Conservation (phyloP, 2,113 vertebrate species). For the Spheniscus mendiculus region DNA sequence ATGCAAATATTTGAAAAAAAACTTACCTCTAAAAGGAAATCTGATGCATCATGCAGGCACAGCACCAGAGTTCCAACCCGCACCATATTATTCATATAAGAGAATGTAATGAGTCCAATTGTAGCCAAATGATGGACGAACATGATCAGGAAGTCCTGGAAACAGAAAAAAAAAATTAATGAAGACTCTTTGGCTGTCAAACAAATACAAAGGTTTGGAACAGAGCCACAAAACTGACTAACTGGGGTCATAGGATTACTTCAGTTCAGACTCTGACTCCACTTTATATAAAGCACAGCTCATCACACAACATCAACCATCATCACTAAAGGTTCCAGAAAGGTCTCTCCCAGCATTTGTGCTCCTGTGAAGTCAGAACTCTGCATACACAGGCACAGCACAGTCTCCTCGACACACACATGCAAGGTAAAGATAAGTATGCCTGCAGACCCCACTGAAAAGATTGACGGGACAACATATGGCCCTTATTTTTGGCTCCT, state of each 20-base stretch:
- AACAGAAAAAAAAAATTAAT: not conserved
- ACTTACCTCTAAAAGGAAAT: slow-evolving; percentile 92
- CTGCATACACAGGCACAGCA: not conserved
- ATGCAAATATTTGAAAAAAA: not conserved
- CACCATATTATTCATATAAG: slow-evolving; percentile 94
- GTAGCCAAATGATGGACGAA: slow-evolving; percentile 93
- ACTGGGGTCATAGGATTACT: not conserved
- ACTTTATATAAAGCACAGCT: not conserved
- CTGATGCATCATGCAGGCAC: slow-evolving; percentile 90
- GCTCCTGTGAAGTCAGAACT: not conserved
- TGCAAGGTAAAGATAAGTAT: not conserved
- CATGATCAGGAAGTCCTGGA: slow-evolving; percentile 95
- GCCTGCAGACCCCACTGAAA: not conserved
- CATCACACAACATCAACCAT: not conserved
- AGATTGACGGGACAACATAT: not conserved
- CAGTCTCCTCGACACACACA: not conserved
- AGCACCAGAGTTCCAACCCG: slow-evolving; percentile 91
- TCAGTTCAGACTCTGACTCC: not conserved
- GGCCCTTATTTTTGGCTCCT: not conserved
- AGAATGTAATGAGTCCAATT: slow-evolving; percentile 89
- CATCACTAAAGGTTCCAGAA: not conserved
- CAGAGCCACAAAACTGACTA: not conserved
- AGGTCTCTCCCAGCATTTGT: not conserved
- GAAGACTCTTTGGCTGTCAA: not conserved
- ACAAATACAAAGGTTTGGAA: not conserved